phyloP scores from a whole-genome alignment of 37 sponge, comb jelly and placozoan genomes.

The Sycon ciliatum region DNA sequence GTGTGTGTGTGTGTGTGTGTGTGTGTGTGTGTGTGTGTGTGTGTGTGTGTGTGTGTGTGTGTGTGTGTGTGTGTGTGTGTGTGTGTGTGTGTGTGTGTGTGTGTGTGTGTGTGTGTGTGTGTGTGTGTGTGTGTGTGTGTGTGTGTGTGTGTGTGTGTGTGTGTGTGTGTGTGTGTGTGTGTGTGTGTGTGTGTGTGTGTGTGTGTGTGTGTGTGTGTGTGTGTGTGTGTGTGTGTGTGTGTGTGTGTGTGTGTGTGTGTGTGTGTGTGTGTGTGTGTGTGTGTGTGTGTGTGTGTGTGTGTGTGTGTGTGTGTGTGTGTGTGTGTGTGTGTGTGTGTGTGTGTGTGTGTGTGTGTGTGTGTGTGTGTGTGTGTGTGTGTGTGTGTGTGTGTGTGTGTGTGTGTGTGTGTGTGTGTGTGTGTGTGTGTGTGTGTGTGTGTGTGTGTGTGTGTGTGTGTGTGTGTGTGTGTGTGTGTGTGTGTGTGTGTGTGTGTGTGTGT shows the following conservation, averaged over 20 bases:
- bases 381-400: conserved; percentile 5
- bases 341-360: conserved; percentile 5
- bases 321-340: conserved; percentile 5
- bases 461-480: neutral
- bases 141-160: neutral
- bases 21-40: conserved; percentile 5
- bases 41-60: conserved; percentile 1
- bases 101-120: neutral
- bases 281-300: neutral
- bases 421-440: neutral
- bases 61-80: conserved; percentile 5
- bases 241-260: conserved; percentile 5
- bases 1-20: conserved; percentile 5
- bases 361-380: conserved; percentile 5
- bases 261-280: neutral
- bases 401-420: conserved; percentile 5
- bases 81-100: conserved; percentile 1
- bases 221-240: conserved; percentile 5
- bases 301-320: neutral
- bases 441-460: neutral
- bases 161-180: neutral
- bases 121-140: neutral
- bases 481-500: conserved; percentile 5
- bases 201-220: conserved; percentile 5
- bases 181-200: conserved; percentile 1